These are phyloP conservation scores for Trichonephila inaurata DNA, from an alignment of 1,140 invertebrate genomes.

Conservation along the genomic window DNA sequence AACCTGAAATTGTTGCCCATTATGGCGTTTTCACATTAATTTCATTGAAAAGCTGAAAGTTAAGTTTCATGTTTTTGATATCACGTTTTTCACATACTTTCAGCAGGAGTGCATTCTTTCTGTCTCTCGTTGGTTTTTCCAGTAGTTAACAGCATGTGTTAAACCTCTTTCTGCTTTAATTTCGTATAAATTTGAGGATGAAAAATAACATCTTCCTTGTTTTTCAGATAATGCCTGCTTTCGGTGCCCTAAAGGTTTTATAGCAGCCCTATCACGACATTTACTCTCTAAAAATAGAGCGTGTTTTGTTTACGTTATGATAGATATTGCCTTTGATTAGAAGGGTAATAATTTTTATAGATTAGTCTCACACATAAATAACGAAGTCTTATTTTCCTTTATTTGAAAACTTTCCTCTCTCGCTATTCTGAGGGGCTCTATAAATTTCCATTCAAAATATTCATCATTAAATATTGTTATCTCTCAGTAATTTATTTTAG, in stretches of 20 bases:
- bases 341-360: no score
- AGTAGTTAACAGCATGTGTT: background rate
- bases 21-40: constrained; percentile 11
- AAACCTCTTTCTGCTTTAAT: constrained; percentile 4
- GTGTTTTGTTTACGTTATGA: background rate
- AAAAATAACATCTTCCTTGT: background rate
- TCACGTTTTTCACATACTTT: constrained; percentile 27
- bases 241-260: background rate
- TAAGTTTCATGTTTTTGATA: background rate
- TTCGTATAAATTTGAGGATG: background rate
- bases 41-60: background rate
- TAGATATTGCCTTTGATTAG: no score
- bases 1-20: constrained; percentile 7
- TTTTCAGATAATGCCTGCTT: background rate
- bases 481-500: no score
- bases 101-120: background rate
- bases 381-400: no score
- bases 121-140: background rate
- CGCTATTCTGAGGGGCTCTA: no score
- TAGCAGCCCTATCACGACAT: background rate
- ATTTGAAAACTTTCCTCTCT: no score
- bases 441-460: no score
- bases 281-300: background rate
- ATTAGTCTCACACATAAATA: no score
- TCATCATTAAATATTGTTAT: no score